Percentiles rank a stretch among this genome's conserved stretches.
phyloP scores from a whole-genome alignment of 2,888 invertebrate species.

The Periphyllus acericola region DNA sequence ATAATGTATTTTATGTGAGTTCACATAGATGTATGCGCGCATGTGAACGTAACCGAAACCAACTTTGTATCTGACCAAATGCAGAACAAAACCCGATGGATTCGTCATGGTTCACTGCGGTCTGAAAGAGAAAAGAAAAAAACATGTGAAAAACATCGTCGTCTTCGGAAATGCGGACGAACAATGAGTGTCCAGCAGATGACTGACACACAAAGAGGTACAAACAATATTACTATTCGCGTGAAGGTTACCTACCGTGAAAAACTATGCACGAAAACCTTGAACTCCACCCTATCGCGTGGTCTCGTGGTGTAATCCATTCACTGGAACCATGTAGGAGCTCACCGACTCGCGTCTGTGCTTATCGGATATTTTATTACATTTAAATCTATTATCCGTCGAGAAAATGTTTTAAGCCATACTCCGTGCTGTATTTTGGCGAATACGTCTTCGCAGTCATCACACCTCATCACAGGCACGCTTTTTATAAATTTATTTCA shows the following conservation, averaged over 20 bases:
- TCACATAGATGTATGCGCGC: background rate
- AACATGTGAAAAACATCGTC: conserved; percentile 51
- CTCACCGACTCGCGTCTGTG: background rate
- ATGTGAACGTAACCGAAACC: conserved; percentile 38
- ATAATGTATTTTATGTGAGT: background rate
- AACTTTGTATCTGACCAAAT: conserved; percentile 26
- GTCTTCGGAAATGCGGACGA: conserved; percentile 50
- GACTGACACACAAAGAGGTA: conserved; percentile 52
- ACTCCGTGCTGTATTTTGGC: background rate
- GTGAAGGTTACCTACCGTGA: conserved; percentile 55
- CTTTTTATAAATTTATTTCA: background rate
- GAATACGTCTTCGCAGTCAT: background rate
- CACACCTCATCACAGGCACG: background rate
- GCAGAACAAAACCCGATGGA: conserved; percentile 41
- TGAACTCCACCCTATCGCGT: conserved; percentile 44
- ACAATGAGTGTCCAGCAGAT: conserved; percentile 51
- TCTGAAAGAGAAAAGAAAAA: conserved; percentile 2
- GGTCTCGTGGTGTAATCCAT: conserved; percentile 6
- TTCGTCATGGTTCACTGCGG: conserved; percentile 51
- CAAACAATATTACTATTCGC: conserved; percentile 46
- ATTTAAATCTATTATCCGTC: background rate
- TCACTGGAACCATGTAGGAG: conserved; percentile 14
- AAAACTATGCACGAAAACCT: conserved; percentile 42
- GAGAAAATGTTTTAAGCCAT: background rate
- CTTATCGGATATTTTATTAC: background rate